Conservation (phyloP, 2,888 invertebrate genomes). For the Agrochola circellaris region DNA sequence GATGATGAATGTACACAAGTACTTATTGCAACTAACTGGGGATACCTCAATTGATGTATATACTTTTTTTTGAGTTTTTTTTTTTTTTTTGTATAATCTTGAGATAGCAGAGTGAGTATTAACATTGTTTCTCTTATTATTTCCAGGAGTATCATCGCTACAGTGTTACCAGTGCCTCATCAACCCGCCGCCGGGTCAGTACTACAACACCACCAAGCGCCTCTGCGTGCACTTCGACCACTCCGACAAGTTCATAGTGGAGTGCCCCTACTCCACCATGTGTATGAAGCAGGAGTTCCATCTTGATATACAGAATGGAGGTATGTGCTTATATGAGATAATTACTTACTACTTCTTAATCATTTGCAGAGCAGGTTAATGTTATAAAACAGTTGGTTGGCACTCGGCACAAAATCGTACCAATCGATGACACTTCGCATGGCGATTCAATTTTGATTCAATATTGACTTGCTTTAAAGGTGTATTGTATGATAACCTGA, state of each 20-base stretch:
- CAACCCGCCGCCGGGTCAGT: conserved; percentile 91
- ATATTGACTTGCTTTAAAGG: neutral
- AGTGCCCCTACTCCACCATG: conserved; percentile 95
- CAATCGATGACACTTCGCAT: neutral
- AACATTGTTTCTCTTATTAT: neutral
- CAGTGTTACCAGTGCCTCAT: conserved; percentile 94
- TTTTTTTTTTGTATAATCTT: neutral
- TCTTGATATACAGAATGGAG: conserved; percentile 92
- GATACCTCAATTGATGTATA: neutral
- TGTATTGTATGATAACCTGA: neutral
- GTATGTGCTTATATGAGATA: conserved; percentile 81
- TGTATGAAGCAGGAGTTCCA: conserved; percentile 94
- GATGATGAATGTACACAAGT: neutral
- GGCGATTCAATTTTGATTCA: neutral
- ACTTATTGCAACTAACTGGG: neutral
- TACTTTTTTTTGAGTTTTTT: neutral
- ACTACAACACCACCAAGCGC: conserved; percentile 91
- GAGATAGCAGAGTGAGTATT: conserved; percentile 1
- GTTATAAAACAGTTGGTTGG: neutral
- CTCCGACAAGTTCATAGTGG: conserved; percentile 92
- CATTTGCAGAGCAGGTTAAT: neutral
- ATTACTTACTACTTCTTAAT: neutral
- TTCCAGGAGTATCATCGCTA: conserved; percentile 88
- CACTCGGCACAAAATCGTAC: neutral
- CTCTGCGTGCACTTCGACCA: conserved; percentile 95